Evolutionary conservation across 2,797 vertebrate genomes (phyloP).

Genomic region (Cirrhinus molitorella): DNA sequence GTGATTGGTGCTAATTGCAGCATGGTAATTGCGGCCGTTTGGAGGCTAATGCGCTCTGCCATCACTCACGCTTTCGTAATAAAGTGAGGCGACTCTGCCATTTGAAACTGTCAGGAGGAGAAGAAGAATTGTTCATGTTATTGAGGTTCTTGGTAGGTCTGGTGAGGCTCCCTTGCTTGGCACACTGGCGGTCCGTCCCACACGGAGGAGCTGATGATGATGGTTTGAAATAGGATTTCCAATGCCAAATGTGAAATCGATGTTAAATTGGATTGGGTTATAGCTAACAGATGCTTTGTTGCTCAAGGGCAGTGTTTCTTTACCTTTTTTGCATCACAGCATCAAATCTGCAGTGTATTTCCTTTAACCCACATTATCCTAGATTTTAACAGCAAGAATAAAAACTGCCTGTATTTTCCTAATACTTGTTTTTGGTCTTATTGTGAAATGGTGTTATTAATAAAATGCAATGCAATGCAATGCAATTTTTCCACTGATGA

Average conservation of each 20-base stretch:
- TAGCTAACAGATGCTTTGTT: constrained; percentile 13
- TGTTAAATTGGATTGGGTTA: constrained; percentile 4
- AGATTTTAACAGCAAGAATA: background rate
- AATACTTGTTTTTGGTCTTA: background rate
- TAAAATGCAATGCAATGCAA: too few species aligned
- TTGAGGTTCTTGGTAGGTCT: constrained; percentile 63
- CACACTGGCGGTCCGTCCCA: constrained; percentile 69
- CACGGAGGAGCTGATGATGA: constrained; percentile 49
- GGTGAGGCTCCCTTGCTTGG: constrained; percentile 58
- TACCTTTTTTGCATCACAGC: background rate
- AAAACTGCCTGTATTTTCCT: background rate
- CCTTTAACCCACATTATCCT: background rate
- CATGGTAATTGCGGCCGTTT: constrained; percentile 46
- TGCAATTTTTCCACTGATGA: background rate
- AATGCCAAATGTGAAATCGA: constrained; percentile 8
- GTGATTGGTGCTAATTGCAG: constrained; percentile 47
- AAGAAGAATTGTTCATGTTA: constrained; percentile 63
- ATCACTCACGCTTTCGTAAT: constrained; percentile 50
- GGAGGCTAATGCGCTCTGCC: constrained; percentile 40
- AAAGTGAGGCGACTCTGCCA: constrained; percentile 44
- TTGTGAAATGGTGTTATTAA: background rate
- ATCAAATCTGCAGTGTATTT: too few species aligned
- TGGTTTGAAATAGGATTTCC: constrained; percentile 32
- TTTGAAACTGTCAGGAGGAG: constrained; percentile 41
- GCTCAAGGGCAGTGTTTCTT: background rate